These are phyloP conservation scores for Troides aeacus DNA, from an alignment of 2,888 invertebrate species.

Conservation along the genomic window DNA sequence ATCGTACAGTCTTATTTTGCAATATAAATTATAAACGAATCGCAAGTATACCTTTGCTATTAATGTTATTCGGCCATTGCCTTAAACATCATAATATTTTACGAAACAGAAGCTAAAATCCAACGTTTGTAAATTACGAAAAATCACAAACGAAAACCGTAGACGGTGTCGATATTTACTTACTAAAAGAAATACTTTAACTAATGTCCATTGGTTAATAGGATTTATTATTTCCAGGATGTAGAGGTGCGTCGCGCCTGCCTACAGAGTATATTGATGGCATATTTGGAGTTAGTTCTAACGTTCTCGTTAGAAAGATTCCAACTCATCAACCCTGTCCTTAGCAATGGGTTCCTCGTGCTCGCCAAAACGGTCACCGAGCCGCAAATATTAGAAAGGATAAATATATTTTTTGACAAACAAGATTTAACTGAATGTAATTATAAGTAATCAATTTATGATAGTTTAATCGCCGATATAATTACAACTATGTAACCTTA, in stretches of 20 bases:
- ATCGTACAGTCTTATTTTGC: neutral
- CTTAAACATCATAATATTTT: too few species aligned
- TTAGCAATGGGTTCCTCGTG: constrained; percentile 67
- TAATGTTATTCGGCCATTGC: too few species aligned
- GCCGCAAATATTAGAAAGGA: constrained; percentile 72
- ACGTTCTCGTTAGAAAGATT: constrained; percentile 82
- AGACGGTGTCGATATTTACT: too few species aligned
- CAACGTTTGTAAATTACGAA: too few species aligned
- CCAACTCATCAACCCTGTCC: constrained; percentile 71
- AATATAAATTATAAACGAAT: too few species aligned
- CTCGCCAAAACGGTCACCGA: constrained; percentile 72
- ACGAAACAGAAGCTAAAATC: too few species aligned
- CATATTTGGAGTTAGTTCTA: constrained; percentile 88
- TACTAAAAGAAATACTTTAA: neutral
- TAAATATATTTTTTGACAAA: constrained; percentile 77
- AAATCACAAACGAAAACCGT: too few species aligned
- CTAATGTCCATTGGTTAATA: neutral
- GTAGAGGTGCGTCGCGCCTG: constrained; percentile 91
- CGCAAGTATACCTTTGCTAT: too few species aligned
- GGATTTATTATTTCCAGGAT: constrained; percentile 76
- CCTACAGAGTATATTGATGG: constrained; percentile 91
- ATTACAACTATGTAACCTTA: constrained; percentile 61
- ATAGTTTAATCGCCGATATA: constrained; percentile 48
- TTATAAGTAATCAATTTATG: constrained; percentile 69
- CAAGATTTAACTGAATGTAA: constrained; percentile 70